phyloP scores from a whole-genome alignment of 2,113 vertebrate genomes.

The Gnathonemus echidnorhynchus region DNA sequence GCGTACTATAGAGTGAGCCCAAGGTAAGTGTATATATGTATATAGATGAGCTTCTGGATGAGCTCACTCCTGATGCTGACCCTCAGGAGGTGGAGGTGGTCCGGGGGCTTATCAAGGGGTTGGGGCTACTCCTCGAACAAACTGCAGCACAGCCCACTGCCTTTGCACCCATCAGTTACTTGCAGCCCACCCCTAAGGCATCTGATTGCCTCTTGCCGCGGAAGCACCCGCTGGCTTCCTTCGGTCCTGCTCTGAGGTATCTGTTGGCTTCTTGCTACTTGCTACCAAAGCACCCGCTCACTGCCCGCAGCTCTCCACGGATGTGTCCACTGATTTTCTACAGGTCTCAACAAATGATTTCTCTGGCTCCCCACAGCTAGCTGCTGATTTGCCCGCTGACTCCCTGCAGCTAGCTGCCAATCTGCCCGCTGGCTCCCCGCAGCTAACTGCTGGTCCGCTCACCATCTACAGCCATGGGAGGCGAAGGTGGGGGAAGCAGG shows the following conservation, averaged over 20 bases:
- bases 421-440: too few species aligned
- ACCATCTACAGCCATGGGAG: background rate
- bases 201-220: too few species aligned
- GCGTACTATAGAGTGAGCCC: too few species aligned
- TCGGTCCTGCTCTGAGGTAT: background rate
- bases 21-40: background rate
- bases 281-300: too few species aligned
- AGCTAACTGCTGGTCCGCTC: background rate
- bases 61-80: background rate
- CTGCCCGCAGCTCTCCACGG: background rate
- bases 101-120: background rate
- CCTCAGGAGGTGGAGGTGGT: background rate
- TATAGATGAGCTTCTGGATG: background rate
- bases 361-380: background rate
- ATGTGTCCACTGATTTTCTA: too few species aligned
- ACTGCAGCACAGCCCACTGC: background rate
- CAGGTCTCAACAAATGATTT: too few species aligned
- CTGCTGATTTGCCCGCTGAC: background rate
- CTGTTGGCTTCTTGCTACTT: too few species aligned
- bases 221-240: background rate
- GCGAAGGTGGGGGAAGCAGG: background rate
- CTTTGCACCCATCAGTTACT: background rate
- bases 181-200: too few species aligned
- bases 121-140: background rate
- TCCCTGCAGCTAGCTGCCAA: background rate